Evolutionary conservation across 2,888 invertebrate species (phyloP), one percentile per base, ranked within the genome.

Genomic region (Athalia circularis): DNA sequence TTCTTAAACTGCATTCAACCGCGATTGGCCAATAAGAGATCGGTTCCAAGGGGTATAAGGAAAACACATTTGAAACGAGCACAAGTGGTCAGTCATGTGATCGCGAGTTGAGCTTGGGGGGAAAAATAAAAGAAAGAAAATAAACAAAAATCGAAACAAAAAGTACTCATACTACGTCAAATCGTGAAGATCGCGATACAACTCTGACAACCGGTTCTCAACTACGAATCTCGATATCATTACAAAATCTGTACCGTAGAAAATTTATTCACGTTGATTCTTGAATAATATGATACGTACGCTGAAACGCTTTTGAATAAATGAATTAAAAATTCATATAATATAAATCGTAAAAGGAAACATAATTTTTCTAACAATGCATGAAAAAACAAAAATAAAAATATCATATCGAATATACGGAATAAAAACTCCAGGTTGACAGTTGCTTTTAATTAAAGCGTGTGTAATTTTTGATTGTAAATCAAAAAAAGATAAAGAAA

Each of bases 11-110:
- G 29, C 29, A 29, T 29, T 29, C 29, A 29, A 29, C 29, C 3
- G 11, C 13, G 68, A 68, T 54, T 29, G 43, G 52, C 68, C 52
- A 68, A 68, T 68, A 54, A 68, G 15, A 15, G 50, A 68, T 68
- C 68, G 29, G 68, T 54, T 68, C 68, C 29, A 11, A 54, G 9
- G 29, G 43, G 68, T 29, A 68, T 15, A 54, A 54, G 54, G 68
- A 68, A 52, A 43, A 68, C 29, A 29, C 68, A 68, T 54, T 52
- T 48, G 65, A 68, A 54, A 52, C 68, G 11, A 68, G 52, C 68
- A 54, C 68, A 68, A 68, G 68, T 50, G 68, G 29, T 47, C 52
- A 54, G 68, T 68, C 68, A 68, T 54, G 54, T 68, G 68, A 68
- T 68, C 68, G 50, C 29, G 29, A 29, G 29, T 29, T 29, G 29